A percentile compares a stretch with the other conserved stretches of the same genome.
phyloP scores from a whole-genome alignment of 2,113 vertebrate genomes.

The Neotoma lepida region DNA sequence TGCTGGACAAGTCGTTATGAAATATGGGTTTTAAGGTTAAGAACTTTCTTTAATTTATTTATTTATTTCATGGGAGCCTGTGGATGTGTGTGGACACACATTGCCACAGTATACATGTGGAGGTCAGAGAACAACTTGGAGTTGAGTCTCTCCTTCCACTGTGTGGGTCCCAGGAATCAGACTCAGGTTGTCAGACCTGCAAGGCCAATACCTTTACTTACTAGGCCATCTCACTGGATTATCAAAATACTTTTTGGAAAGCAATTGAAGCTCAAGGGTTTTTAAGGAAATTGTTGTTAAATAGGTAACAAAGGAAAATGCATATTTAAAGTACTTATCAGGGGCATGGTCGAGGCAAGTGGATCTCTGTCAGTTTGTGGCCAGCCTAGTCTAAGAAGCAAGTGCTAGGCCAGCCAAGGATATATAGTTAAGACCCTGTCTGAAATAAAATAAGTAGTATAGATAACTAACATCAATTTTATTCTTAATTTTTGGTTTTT shows the following conservation, averaged over 20 bases:
- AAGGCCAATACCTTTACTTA: background rate
- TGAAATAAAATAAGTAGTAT: background rate
- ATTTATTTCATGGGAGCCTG: background rate
- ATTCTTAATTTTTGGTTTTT: background rate
- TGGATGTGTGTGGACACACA: background rate
- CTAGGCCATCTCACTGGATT: background rate
- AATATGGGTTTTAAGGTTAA: background rate
- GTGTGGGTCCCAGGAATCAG: background rate
- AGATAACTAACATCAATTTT: background rate
- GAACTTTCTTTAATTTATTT: background rate
- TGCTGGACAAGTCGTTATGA: background rate
- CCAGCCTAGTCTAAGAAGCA: too few species aligned
- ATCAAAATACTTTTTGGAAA: conserved; percentile 14
- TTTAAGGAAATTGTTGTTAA: conserved; percentile 35
- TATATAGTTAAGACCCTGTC: too few species aligned
- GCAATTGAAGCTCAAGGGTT: conserved; percentile 4
- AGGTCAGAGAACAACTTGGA: background rate
- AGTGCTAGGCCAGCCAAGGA: too few species aligned
- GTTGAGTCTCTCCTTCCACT: background rate
- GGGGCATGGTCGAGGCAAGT: too few species aligned
- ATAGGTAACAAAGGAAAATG: background rate
- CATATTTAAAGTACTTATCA: background rate
- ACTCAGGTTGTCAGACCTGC: background rate
- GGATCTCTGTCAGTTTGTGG: too few species aligned
- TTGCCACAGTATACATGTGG: background rate